Evolutionary conservation across 2,113 vertebrate species (phyloP).

Genomic region (Serilophus lunatus): DNA sequence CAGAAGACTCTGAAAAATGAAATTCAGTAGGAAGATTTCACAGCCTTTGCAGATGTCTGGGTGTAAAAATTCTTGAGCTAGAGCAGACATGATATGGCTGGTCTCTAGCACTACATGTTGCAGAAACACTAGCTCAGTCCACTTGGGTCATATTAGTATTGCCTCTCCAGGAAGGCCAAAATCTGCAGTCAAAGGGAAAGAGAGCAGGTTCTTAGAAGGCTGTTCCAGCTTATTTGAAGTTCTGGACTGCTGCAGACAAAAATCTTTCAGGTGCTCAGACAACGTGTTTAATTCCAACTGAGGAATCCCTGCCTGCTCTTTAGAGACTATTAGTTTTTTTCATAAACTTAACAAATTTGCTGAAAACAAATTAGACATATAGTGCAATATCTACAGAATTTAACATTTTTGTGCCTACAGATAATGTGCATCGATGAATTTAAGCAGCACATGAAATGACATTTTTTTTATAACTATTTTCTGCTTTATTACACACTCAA

Average conservation of each 20-base stretch:
- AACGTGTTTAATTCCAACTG: background rate
- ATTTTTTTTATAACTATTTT: background rate
- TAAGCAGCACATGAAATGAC: background rate
- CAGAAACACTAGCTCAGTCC: background rate
- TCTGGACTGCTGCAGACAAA: background rate
- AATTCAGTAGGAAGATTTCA: background rate
- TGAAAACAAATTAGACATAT: background rate
- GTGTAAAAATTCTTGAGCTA: background rate
- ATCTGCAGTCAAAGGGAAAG: background rate
- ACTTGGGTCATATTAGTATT: background rate
- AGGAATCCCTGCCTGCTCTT: background rate
- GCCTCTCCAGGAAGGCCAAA: background rate
- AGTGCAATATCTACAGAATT: background rate
- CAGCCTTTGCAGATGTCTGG: background rate
- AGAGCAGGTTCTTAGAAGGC: background rate
- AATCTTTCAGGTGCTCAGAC: background rate
- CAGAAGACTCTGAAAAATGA: background rate
- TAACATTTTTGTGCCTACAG: background rate
- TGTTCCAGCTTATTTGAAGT: background rate
- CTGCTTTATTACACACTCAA: background rate
- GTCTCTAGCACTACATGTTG: background rate
- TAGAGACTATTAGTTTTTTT: background rate
- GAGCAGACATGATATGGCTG: background rate
- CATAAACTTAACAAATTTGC: background rate
- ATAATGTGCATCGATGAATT: background rate